Base-by-base conservation (phyloP, 2,113 vertebrate species). In the Sclerurus mexicanus region DNA sequence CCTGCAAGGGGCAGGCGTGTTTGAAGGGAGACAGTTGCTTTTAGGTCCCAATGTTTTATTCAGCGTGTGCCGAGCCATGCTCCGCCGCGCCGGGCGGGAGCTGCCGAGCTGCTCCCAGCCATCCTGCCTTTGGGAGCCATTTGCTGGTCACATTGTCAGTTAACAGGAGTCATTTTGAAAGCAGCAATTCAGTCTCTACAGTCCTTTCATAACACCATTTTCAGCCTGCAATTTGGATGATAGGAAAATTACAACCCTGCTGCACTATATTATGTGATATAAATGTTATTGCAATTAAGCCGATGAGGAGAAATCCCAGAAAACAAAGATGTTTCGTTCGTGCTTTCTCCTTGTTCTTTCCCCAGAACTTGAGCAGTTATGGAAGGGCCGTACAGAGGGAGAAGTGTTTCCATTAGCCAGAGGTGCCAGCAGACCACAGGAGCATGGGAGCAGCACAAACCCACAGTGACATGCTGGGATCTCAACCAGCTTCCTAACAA, bases 191-290 rank as follows among this genome's bases (percentile, higher is more conserved):
- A 97, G 96, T 95, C 94, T 96, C 95, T 97, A 84, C 84, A 24
- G 90, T 98, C 96, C 94, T 98, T 98, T 96, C 96, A 96, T 96
- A 96, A 97, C 97, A 97, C 97, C 97, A 94, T 98, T 98, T 97
- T 98, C 97, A 98, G 97, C 97, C 98, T 98, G 97, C 98, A 98
- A 98, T 98, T 98, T 98, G 97, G 96, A 97, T 98, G 98, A 98
- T 98, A 98, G 97, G 98, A 98, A 98, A 98, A 98, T 98, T 98
- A 98, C 97, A 97, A 97, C 98, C 97, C 97, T 97, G 93, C 95
- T 90, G 93, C 96, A 97, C 96, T 97, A 69, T 98, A 97, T 97
- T 98, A 98, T 98, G 97, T 83, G 97, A 98, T 98, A 98, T 97
- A 98, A 98, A 98, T 93, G 97, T 98, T 98, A 96, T 97, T 97